A percentile compares a stretch with the other conserved stretches of the same genome.
Evolutionary conservation across 2,888 invertebrate species (phyloP).

Genomic region (Amphipoea oculea): DNA sequence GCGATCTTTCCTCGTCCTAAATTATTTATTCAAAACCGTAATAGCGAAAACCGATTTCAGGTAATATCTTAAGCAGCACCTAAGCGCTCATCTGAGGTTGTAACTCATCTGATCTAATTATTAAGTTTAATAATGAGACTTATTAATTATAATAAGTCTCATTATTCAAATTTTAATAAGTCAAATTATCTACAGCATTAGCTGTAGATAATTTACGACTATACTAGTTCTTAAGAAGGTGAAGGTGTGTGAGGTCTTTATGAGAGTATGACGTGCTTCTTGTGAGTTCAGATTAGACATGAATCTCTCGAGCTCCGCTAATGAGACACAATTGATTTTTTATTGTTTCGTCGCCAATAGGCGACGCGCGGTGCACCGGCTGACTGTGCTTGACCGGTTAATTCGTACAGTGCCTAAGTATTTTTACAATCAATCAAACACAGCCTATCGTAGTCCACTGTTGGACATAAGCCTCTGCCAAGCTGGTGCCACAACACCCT

Average conservation of each 20-base stretch:
- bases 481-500: neutral
- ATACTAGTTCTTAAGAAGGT: conserved; percentile 41
- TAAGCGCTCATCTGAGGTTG: conserved; percentile 21
- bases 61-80: conserved; percentile 33
- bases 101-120: conserved; percentile 41
- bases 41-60: conserved; percentile 14
- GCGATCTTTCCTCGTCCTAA: neutral
- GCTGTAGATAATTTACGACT: conserved; percentile 36
- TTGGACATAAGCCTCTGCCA: neutral
- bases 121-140: conserved; percentile 39
- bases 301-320: neutral
- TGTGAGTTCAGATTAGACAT: neutral
- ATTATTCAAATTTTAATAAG: too few relatives aligned
- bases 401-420: neutral
- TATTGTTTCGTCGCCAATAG: too few relatives aligned
- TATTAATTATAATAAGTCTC: neutral
- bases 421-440: neutral
- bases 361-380: too few relatives aligned
- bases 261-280: neutral
- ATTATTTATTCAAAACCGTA: conserved; percentile 37
- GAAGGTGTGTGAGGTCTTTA: neutral
- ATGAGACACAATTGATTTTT: too few relatives aligned
- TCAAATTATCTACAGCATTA: too few relatives aligned
- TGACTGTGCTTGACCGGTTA: too few relatives aligned
- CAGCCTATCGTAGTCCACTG: neutral